phyloP scores from a whole-genome alignment of 2,113 vertebrate species.

The Cyprinodon variegatus region DNA sequence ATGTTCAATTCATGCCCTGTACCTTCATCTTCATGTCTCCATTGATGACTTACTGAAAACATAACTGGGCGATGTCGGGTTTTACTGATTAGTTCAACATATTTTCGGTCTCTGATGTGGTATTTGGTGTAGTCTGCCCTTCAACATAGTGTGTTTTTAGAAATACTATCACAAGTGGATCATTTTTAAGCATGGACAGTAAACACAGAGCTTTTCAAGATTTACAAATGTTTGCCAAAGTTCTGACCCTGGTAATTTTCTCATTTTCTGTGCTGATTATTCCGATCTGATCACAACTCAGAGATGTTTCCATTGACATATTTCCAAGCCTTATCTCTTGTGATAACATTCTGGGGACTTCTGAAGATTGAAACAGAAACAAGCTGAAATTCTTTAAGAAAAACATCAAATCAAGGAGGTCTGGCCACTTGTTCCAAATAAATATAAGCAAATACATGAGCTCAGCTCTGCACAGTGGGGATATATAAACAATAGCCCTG shows the following conservation, averaged over 20 bases:
- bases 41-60: constrained; percentile 55
- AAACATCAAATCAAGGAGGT: background rate
- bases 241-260: background rate
- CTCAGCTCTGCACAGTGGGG: background rate
- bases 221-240: constrained; percentile 1
- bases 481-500: background rate
- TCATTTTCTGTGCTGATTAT: constrained; percentile 11
- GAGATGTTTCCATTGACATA: background rate
- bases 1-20: constrained; percentile 19
- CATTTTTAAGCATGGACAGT: background rate
- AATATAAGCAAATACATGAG: background rate
- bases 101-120: constrained; percentile 14
- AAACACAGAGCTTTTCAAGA: constrained; percentile 27
- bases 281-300: constrained; percentile 8
- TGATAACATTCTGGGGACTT: background rate
- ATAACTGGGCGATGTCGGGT: constrained; percentile 7
- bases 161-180: background rate
- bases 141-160: background rate
- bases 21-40: constrained; percentile 16
- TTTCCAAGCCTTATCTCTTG: background rate
- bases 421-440: background rate
- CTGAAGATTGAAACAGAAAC: background rate
- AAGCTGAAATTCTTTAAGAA: background rate
- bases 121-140: background rate
- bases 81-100: constrained; percentile 10